Conservation (phyloP, 2,113 vertebrate species). For the Lontra canadensis region DNA sequence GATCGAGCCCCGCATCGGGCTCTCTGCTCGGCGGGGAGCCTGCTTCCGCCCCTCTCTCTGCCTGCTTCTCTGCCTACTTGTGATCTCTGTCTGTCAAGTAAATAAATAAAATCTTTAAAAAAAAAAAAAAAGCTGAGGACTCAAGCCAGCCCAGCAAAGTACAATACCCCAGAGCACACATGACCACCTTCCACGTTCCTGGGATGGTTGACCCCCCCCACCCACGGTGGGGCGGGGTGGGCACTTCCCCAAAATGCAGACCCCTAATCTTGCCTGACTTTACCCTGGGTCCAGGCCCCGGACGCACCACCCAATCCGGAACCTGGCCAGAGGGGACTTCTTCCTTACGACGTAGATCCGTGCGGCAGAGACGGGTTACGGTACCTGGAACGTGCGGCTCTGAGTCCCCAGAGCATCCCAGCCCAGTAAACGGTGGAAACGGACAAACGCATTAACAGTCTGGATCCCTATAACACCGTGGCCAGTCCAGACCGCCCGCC, state of each 20-base stretch:
- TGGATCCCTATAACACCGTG: too few species aligned
- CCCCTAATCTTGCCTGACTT: not conserved
- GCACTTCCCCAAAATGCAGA: not conserved
- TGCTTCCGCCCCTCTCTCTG: too few species aligned
- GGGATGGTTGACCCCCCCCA: not conserved
- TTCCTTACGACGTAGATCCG: not conserved
- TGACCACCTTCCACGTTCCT: not conserved
- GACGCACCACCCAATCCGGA: not conserved
- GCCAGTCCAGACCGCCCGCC: not conserved
- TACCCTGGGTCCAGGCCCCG: too few species aligned
- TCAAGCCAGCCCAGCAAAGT: too few species aligned
- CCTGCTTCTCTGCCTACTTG: too few species aligned
- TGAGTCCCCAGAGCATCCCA: not conserved
- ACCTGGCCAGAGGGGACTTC: not conserved
- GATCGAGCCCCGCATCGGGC: too few species aligned
- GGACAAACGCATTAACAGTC: too few species aligned
- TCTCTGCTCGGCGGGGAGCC: too few species aligned
- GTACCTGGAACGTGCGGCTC: fast-evolving
- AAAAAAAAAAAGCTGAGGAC: too few species aligned
- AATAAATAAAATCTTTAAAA: too few species aligned
- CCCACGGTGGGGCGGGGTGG: fast-evolving
- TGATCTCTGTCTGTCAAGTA: too few species aligned
- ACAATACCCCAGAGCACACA: not conserved
- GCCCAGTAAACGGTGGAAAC: not conserved
- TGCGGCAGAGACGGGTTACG: not conserved